phyloP scores from a whole-genome alignment of 2,888 invertebrate genomes.

The Dyspetes luteomarginatus region DNA sequence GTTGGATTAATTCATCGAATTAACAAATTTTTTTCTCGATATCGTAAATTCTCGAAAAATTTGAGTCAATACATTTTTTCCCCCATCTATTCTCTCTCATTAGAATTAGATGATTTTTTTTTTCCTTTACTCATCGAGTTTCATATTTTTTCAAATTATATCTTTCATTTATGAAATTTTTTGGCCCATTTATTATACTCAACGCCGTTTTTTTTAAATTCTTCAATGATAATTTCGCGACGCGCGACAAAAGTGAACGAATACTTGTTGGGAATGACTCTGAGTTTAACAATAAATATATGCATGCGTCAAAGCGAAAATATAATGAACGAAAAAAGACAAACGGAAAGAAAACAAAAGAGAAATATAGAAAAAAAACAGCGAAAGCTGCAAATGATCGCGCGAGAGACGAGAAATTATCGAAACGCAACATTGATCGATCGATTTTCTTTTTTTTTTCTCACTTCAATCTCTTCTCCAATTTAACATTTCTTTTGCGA shows the following conservation, averaged over 20 bases:
- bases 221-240: background rate
- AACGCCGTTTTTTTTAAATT: background rate
- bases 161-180: background rate
- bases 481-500: slow-evolving; percentile 21
- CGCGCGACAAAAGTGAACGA: slow-evolving; percentile 51
- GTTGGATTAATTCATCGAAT: background rate
- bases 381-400: slow-evolving; percentile 44
- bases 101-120: too few relatives aligned
- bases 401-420: slow-evolving; percentile 52
- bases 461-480: slow-evolving; percentile 4
- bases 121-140: background rate
- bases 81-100: background rate
- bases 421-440: slow-evolving; percentile 12
- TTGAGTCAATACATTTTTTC: slow-evolving; percentile 6
- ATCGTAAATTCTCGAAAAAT: background rate
- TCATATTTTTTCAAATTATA: background rate
- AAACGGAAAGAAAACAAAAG: background rate
- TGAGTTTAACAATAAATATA: slow-evolving; percentile 71
- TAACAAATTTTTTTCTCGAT: slow-evolving; percentile 3
- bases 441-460: slow-evolving; percentile 11
- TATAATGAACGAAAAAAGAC: slow-evolving; percentile 29
- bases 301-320: slow-evolving; percentile 66
- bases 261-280: slow-evolving; percentile 71
- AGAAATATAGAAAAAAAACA: slow-evolving; percentile 4
- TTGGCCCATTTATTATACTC: background rate